Percentiles rank a stretch among this genome's conserved stretches.
Evolutionary conservation across 1,140 invertebrate species (phyloP).

Genomic region (Microplitis mediator): DNA sequence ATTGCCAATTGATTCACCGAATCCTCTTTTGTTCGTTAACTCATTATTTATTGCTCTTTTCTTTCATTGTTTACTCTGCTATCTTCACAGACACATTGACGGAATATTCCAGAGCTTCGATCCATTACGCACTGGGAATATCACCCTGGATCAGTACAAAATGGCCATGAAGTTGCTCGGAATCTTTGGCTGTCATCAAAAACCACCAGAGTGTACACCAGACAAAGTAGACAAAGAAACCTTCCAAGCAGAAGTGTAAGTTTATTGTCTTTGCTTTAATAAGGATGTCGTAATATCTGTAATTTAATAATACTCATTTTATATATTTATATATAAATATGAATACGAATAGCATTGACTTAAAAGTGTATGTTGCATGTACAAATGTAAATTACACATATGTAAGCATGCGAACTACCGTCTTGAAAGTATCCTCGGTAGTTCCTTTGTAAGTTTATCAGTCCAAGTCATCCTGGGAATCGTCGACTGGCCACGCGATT

Average conservation of each 20-base stretch:
- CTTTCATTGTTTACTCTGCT: neutral
- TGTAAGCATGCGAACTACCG: neutral
- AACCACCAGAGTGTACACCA: slow-evolving; percentile 37
- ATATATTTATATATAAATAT: neutral
- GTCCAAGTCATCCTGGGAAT: slow-evolving; percentile 36
- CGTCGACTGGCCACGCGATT: slow-evolving; percentile 13
- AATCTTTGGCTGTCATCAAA: slow-evolving; percentile 37
- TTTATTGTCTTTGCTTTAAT: slow-evolving; percentile 2
- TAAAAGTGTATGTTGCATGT: neutral
- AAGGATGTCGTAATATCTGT: neutral
- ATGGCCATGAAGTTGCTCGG: slow-evolving; percentile 48
- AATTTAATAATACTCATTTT: neutral
- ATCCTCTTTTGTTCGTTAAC: neutral
- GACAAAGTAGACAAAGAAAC: slow-evolving; percentile 40
- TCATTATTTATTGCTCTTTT: neutral
- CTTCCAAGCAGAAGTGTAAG: slow-evolving; percentile 49
- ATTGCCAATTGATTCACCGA: neutral
- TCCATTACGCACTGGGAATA: slow-evolving; percentile 37
- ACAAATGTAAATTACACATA: neutral
- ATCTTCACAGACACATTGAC: slow-evolving; percentile 48
- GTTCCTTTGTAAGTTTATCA: slow-evolving; percentile 18
- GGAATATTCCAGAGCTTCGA: slow-evolving; percentile 51
- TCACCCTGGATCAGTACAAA: slow-evolving; percentile 48
- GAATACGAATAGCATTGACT: neutral
- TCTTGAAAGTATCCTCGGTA: neutral